Base-by-base conservation (phyloP, 2,113 vertebrate species). In the Ahaetulla prasina region DNA sequence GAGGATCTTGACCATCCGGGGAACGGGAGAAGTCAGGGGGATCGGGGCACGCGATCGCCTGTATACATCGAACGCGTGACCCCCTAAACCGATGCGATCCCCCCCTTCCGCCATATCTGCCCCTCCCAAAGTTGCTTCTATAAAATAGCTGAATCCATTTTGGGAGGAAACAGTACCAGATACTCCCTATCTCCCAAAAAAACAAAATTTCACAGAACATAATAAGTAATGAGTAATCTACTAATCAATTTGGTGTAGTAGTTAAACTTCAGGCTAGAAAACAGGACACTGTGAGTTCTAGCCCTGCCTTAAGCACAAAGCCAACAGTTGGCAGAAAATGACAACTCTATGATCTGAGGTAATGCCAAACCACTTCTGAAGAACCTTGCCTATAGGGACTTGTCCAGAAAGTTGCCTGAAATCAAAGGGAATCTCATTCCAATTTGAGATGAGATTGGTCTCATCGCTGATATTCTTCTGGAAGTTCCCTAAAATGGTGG, bases 101-200 rank as follows among this genome's bases (percentile, higher is more conserved):
- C n/a, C n/a, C n/a, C n/a, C n/a, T n/a, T n/a, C n/a, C n/a, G n/a
- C n/a, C n/a, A n/a, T n/a, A n/a, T n/a, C n/a, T n/a, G n/a, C n/a
- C n/a, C n/a, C n/a, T n/a, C n/a, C n/a, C n/a, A n/a, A n/a, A n/a
- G 10, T 9, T 54, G 0, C 18, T 54, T 74, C 2, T 14, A 18
- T 20, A 43, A 25, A 88, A 43, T 85, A 91, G 53, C 4, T 85
- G 39, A 4, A 55, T 55, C 14, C 23, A n/a, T 11, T 23, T 74
- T 39, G 35, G 43, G 45, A 11, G 25, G 30, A 87, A 87, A 10
- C 0, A 16, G 20, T 57, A 20, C 1, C 54, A 0, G 11, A 35
- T 90, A 52, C 92, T 92, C 93, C 92, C 49, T 1, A 35, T 30
- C 11, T 92, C 91, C 53, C 87, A 93, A 90, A 60, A 89, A 39